A percentile compares a stretch with the other conserved stretches of the same genome.
Evolutionary conservation across 2,797 vertebrate genomes (phyloP).

Genomic region (Somateria mollissima): DNA sequence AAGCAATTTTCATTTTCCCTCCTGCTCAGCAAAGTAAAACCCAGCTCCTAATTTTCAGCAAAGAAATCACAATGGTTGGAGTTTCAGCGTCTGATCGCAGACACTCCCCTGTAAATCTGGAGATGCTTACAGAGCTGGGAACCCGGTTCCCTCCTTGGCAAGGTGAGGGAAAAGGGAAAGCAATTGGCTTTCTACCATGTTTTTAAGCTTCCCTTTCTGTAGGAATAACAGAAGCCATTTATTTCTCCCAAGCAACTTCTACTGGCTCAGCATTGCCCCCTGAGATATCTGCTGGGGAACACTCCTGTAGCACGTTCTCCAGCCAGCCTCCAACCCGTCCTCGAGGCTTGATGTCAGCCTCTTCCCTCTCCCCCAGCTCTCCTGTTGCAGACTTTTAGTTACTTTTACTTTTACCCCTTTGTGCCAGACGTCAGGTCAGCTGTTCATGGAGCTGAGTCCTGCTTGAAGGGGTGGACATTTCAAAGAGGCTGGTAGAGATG

Average conservation of each 20-base stretch:
- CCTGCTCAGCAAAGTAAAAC: constrained; percentile 20
- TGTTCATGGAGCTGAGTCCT: neutral
- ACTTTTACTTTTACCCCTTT: neutral
- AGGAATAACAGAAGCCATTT: neutral
- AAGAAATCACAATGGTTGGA: neutral
- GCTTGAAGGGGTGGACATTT: neutral
- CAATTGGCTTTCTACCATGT: neutral
- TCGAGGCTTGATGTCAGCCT: neutral
- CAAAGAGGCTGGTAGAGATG: neutral
- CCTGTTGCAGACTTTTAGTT: neutral
- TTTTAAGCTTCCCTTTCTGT: neutral
- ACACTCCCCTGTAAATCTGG: constrained; percentile 3
- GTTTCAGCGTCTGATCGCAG: neutral
- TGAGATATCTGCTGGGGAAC: neutral
- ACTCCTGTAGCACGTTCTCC: neutral
- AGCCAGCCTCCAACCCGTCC: neutral
- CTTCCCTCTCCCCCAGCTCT: neutral
- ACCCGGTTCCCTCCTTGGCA: neutral
- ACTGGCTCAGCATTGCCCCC: neutral
- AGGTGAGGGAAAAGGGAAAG: neutral
- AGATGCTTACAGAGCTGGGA: neutral
- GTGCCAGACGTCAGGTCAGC: neutral
- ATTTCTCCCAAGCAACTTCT: neutral
- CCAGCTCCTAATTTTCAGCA: neutral
- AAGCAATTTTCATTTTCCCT: constrained; percentile 45